Conservation (phyloP, 2,888 invertebrate species). For the Melipona bicolor region DNA sequence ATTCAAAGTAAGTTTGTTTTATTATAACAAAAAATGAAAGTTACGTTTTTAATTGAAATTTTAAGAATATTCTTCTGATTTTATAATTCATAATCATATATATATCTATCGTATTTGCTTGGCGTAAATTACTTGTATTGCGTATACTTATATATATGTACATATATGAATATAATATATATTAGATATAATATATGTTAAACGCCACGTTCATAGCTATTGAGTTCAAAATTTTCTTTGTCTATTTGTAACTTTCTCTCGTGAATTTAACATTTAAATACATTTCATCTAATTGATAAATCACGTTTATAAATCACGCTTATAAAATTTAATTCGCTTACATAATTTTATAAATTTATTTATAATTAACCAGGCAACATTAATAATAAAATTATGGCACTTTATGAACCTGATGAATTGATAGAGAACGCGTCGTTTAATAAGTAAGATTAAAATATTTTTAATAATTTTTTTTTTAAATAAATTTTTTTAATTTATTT, state of each 20-base stretch:
- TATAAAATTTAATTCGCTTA: background rate
- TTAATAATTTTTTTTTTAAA: background rate
- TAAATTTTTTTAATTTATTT: background rate
- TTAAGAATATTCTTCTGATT: background rate
- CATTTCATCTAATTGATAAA: constrained; percentile 8
- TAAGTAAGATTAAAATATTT: constrained; percentile 9
- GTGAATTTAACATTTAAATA: background rate
- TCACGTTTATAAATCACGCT: background rate
- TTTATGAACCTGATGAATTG: background rate
- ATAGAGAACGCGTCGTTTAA: background rate
- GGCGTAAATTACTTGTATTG: background rate
- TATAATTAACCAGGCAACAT: background rate
- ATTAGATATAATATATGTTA: background rate
- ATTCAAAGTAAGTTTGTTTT: background rate
- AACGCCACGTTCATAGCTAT: background rate
- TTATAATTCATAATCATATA: background rate
- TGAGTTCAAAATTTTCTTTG: background rate
- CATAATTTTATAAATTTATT: constrained; percentile 1
- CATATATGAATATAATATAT: background rate
- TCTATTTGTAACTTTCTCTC: background rate
- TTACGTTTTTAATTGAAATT: background rate
- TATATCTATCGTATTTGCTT: background rate
- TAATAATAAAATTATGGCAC: constrained; percentile 24
- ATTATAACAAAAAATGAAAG: background rate
- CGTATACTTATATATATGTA: background rate